phyloP scores from a whole-genome alignment of 2,113 vertebrate genomes.

The Gymnocephalus cernua region DNA sequence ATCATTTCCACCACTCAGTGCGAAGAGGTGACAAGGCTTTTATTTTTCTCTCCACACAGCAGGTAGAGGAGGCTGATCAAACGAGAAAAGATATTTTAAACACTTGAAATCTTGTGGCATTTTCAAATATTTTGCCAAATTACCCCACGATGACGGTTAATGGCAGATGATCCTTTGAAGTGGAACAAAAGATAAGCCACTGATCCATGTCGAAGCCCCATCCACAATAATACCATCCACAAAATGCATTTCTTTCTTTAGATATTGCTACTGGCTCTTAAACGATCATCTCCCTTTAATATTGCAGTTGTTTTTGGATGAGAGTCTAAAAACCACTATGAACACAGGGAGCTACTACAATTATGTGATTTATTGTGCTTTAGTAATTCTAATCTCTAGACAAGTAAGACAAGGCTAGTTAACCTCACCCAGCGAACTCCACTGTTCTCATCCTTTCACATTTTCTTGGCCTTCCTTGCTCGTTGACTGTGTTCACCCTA shows the following conservation, averaged over 20 bases:
- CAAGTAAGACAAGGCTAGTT: conserved; percentile 16
- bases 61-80: conserved; percentile 41
- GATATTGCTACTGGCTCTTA: conserved; percentile 9
- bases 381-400: conserved; percentile 8
- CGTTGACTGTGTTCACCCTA: conserved; percentile 2
- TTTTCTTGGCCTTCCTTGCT: conserved; percentile 6
- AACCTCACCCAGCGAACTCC: conserved; percentile 17
- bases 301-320: conserved; percentile 11
- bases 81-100: conserved; percentile 57
- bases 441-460: conserved; percentile 7
- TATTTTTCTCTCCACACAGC: conserved; percentile 27
- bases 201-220: conserved; percentile 52
- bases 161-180: conserved; percentile 65
- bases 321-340: neutral
- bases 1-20: conserved; percentile 24
- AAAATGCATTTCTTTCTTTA: conserved; percentile 12
- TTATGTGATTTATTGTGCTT: conserved; percentile 10
- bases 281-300: neutral
- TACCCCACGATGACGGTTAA: conserved; percentile 54
- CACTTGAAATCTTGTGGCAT: conserved; percentile 52
- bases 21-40: conserved; percentile 28
- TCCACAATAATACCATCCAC: conserved; percentile 17
- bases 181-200: conserved; percentile 55
- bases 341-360: neutral
- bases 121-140: conserved; percentile 66